Evolutionary conservation across 2,113 vertebrate species (phyloP).

Genomic region (Chionodraco myersi): DNA sequence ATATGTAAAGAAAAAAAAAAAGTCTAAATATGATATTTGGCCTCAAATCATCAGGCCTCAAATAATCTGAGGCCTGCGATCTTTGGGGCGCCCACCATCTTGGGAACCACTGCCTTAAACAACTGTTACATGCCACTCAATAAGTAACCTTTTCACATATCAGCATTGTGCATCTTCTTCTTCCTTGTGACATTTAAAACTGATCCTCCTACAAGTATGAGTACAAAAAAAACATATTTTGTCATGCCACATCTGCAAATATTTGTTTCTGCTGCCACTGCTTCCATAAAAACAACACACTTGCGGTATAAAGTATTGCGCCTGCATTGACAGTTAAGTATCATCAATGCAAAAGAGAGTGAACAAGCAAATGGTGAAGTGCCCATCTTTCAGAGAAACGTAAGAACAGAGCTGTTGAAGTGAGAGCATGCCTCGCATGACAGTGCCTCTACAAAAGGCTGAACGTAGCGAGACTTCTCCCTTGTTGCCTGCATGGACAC

Average conservation of each 20-base stretch:
- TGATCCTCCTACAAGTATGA: neutral
- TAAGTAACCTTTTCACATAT: neutral
- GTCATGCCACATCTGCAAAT: slow-evolving; percentile 6
- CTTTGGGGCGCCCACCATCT: no score
- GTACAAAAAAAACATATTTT: neutral
- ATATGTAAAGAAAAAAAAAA: no score
- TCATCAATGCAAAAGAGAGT: neutral
- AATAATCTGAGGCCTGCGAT: no score
- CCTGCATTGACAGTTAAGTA: slow-evolving; percentile 25
- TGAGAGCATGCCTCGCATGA: neutral
- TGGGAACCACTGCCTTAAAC: no score
- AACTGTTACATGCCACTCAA: neutral
- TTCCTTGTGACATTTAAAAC: slow-evolving; percentile 4
- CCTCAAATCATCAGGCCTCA: no score
- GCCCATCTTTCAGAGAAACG: neutral
- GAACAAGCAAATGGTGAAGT: neutral
- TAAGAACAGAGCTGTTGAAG: neutral
- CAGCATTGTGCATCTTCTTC: slow-evolving; percentile 1
- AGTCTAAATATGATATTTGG: no score
- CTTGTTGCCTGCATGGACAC: slow-evolving; percentile 3
- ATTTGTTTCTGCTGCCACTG: neutral
- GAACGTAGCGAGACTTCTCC: neutral
- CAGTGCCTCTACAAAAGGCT: slow-evolving; percentile 12
- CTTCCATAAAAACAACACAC: slow-evolving; percentile 21
- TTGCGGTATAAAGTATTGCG: neutral